Evolutionary conservation across 2,797 vertebrate genomes (phyloP).

Genomic region (Streptopelia turtur): DNA sequence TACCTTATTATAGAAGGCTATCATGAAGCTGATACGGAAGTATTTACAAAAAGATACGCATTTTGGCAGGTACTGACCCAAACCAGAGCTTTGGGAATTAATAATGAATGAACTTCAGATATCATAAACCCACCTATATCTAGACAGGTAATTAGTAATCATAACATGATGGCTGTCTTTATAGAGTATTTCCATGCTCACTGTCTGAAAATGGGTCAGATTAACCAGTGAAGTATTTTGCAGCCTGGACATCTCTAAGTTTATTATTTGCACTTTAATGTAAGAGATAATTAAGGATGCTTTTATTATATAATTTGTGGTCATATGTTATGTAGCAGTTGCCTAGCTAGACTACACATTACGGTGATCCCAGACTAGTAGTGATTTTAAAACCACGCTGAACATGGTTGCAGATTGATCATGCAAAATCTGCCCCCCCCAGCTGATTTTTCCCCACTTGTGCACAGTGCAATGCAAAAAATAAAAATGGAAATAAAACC

Average conservation of each 20-base stretch:
- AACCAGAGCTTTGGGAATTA: neutral
- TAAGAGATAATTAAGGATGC: neutral
- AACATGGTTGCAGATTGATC: slow-evolving; percentile 66
- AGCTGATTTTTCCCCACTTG: slow-evolving; percentile 70
- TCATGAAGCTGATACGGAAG: neutral
- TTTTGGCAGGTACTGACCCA: neutral
- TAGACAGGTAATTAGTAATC: neutral
- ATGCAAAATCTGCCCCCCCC: slow-evolving; percentile 71
- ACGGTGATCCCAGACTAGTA: slow-evolving; percentile 32
- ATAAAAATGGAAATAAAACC: slow-evolving; percentile 69
- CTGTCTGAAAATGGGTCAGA: neutral
- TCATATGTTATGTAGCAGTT: neutral
- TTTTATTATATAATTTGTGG: neutral
- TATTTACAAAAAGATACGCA: neutral
- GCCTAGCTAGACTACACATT: neutral
- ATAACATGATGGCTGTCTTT: neutral
- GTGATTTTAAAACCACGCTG: slow-evolving; percentile 72
- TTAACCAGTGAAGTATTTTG: neutral
- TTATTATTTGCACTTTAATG: neutral
- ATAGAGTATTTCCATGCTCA: neutral
- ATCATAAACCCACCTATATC: neutral
- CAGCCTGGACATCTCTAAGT: neutral
- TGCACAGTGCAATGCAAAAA: slow-evolving; percentile 78
- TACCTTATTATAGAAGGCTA: neutral
- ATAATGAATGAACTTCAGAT: neutral